Base-by-base conservation (phyloP, 2,888 invertebrate species). In the Ochlodes sylvanus region DNA sequence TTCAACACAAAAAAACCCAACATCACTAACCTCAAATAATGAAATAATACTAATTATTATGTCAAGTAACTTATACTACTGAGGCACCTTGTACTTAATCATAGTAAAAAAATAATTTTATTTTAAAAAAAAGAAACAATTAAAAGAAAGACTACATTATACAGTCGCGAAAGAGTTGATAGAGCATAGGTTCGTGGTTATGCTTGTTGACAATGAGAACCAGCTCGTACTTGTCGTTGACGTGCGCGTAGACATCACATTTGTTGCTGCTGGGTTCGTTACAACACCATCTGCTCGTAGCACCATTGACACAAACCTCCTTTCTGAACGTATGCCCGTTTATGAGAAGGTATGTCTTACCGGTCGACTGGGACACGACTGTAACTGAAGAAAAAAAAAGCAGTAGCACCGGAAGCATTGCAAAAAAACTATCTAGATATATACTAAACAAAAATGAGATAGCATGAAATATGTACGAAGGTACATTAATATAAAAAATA, bases 251-350 rank as follows among this genome's bases (percentile, higher is more conserved):
- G 0, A 87, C 89, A 44, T 83, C 80, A 68, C 89, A 89, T 72
- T 87, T 85, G 69, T 70, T 78, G 60, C 79, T 79, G 15, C 75
- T 81, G 4, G 83, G 84, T 58, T 88, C 89, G 72, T 82, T 85
- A 71, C 90, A 90, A 38, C 79, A 81, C 90, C 89, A 90, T 73
- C 82, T 79, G 50, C 72, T 77, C 2, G 88, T 81, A 0, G 81
- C 82, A 42, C 81, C 82, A 32, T 80, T 82, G 4, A 81, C 79
- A 64, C 78, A 78, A 12, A 79, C 75, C 63, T 85, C 84, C 63
- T 81, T 81, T 70, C 84, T 85, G 75, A 87, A 90, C n/a, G 85
- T 87, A 70, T 89, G 87, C 2, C 90, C 90, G 69, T 89, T 88
- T 63, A 90, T 85, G 69, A 89, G 84, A 12, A 90, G 83, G 58